Evolutionary conservation across 1,140 invertebrate genomes (phyloP).

Genomic region (Calliopsis andreniformis): DNA sequence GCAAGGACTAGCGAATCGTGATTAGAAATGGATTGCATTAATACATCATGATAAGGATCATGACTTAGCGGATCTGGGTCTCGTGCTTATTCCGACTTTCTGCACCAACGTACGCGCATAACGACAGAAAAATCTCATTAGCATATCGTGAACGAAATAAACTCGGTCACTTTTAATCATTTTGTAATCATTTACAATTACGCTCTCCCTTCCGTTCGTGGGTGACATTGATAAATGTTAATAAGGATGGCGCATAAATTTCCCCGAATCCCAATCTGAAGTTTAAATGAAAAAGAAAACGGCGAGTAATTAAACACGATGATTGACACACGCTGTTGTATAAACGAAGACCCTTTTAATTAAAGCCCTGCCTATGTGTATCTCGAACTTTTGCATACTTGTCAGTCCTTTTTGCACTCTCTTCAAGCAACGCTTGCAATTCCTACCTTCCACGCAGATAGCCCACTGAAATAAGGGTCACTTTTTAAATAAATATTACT

Average conservation of each 20-base stretch:
- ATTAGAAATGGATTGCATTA: constrained; percentile 42
- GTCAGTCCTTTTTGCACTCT: constrained; percentile 38
- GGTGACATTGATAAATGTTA: constrained; percentile 62
- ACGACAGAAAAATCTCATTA: constrained; percentile 22
- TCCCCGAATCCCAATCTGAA: constrained; percentile 54
- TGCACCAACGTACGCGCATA: constrained; percentile 3
- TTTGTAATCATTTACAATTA: constrained; percentile 15
- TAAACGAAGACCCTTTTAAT: constrained; percentile 66
- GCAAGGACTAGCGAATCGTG: background rate
- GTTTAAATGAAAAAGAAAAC: constrained; percentile 65
- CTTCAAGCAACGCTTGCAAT: constrained; percentile 16
- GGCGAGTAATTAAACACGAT: constrained; percentile 60
- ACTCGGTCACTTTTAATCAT: constrained; percentile 49
- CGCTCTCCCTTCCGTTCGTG: background rate
- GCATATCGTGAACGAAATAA: constrained; percentile 50
- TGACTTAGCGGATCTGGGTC: constrained; percentile 18
- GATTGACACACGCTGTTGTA: constrained; percentile 56
- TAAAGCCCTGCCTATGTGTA: constrained; percentile 44
- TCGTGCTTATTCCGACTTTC: constrained; percentile 15
- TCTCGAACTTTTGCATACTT: constrained; percentile 16
- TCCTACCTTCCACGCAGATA: no score
- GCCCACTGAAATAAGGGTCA: no score
- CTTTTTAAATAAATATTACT: no score
- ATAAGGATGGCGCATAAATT: constrained; percentile 52
- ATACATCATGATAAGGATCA: constrained; percentile 50